phyloP scores from a whole-genome alignment of 2,113 vertebrate genomes.

The Oreochromis aureus region DNA sequence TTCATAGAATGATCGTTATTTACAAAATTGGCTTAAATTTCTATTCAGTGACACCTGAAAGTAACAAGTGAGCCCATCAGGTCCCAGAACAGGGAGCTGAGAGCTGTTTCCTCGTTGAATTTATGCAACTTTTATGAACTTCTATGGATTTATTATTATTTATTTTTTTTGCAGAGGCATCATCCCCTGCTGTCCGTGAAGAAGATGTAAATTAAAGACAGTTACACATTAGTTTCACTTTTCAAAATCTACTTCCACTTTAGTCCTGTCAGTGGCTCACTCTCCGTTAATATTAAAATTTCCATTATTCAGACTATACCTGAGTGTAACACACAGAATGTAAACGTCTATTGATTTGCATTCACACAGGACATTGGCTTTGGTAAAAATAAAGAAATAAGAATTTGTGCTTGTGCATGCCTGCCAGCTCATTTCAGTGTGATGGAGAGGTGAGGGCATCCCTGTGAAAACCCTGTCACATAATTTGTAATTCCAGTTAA shows the following conservation, averaged over 20 bases:
- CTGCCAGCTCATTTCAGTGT: neutral
- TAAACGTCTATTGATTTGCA: neutral
- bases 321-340: neutral
- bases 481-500: slow-evolving; percentile 25
- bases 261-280: neutral
- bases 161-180: neutral
- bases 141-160: neutral
- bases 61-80: neutral
- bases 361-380: neutral
- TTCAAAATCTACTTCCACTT: neutral
- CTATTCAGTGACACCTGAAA: neutral
- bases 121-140: neutral
- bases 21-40: neutral
- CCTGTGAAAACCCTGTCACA: neutral
- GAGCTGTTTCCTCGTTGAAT: neutral
- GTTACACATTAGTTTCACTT: neutral
- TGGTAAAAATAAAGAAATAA: neutral
- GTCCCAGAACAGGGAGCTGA: neutral
- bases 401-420: neutral
- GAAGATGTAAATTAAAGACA: accelerated
- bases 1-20: neutral
- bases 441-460: neutral
- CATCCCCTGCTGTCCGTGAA: accelerated
- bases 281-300: neutral
- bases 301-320: neutral